Base-by-base conservation (phyloP, 2,113 vertebrate genomes). In the Festucalex cinctus region DNA sequence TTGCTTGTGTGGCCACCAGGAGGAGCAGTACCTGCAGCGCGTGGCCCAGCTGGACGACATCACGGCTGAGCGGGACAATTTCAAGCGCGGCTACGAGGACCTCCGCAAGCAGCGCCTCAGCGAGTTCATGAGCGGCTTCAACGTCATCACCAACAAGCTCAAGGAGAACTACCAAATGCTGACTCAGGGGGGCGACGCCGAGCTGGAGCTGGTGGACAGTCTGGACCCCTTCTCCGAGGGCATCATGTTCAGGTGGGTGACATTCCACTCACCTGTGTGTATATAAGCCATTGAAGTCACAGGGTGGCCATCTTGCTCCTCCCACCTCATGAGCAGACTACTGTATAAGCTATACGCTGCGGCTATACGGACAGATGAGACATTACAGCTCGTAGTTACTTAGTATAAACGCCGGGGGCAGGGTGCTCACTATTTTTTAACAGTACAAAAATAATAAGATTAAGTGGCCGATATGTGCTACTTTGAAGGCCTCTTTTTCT, bases 131-230 rank as follows among this genome's bases (percentile, higher is more conserved):
- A 93, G 92, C 0, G 97, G 97, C 0, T 99, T 98, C 85, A 98
- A 96, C 68, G 78, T 94, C 43, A 98, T 99, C 88, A 99, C 96
- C 16, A 98, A 93, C 85, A 98, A 98, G 72, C 90, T 99, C 85
- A 99, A 99, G 82, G 97, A 99, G 73, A 99, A 99, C 87, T 99
- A 99, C 88, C 97, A 99, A 84, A 99, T 99, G 97, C 91, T 99
- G 0, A 99, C 97, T 0, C 77, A 95, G 74, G 97, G 97, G 68
- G 97, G 97, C 0, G 97, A 99, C 22, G 97, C 97, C 5, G 97
- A 99, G 85, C 81, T 99, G 70, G 97, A 99, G 75, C 94, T 99
- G 0, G 97, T 98, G 69, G 97, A 99, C 89, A 99, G 96, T 51
- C 82, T 99, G 80, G 97, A 99, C 78, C 97, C 97, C 8, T 99